A percentile compares a stretch with the other conserved stretches of the same genome.
phyloP scores from a whole-genome alignment of 2,113 vertebrate genomes.

The Platysternon megacephalum region DNA sequence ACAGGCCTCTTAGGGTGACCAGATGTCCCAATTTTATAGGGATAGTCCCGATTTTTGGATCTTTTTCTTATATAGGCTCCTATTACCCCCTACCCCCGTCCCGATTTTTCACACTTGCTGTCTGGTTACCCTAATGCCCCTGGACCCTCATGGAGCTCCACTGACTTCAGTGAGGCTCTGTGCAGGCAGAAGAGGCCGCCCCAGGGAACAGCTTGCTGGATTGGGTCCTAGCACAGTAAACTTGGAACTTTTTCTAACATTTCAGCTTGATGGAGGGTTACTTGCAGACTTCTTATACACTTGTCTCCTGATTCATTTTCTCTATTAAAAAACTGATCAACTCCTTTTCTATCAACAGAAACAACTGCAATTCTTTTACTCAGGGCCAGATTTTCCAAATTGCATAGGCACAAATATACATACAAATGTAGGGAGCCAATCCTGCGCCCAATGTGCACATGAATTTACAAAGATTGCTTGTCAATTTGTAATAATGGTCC shows the following conservation, averaged over 20 bases:
- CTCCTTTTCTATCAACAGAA: background rate
- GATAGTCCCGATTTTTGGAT: no score
- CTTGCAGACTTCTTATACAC: background rate
- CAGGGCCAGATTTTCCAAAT: background rate
- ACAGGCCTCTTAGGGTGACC: no score
- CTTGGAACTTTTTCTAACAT: background rate
- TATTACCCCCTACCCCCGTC: no score
- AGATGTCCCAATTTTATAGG: no score
- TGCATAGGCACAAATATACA: background rate
- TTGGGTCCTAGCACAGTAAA: background rate
- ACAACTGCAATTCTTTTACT: background rate
- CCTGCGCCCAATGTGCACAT: background rate
- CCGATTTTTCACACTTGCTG: no score
- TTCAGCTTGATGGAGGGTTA: background rate
- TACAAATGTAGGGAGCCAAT: background rate
- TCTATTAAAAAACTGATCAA: background rate
- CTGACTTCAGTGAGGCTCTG: background rate
- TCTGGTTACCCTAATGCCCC: no score
- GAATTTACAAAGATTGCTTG: background rate
- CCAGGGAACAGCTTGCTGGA: background rate
- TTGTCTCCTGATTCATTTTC: background rate
- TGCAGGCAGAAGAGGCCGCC: rapidly evolving
- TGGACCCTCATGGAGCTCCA: background rate
- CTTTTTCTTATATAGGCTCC: no score
- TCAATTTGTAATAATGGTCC: background rate